A percentile compares a stretch with the other conserved stretches of the same genome.
These are phyloP conservation scores for Drosophila hawaiiensis DNA, from an alignment of 2,888 invertebrate genomes.

Conservation along the genomic window DNA sequence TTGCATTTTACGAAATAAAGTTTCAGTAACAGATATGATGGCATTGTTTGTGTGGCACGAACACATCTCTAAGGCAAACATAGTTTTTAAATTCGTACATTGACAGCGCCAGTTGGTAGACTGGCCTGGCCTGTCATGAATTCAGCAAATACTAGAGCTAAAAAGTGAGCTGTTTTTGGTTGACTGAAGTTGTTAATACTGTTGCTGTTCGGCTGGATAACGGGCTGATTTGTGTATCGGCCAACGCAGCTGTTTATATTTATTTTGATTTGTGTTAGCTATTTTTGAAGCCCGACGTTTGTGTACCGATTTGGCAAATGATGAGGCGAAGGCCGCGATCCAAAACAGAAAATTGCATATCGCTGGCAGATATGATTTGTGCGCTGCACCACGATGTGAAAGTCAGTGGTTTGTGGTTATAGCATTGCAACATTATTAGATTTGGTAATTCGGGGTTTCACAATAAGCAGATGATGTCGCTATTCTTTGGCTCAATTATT, in stretches of 20 bases:
- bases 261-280: slow-evolving; percentile 4
- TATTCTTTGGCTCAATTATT: slow-evolving; percentile 62
- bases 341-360: slow-evolving; percentile 47
- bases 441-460: slow-evolving; percentile 44
- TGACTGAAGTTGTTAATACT: slow-evolving; percentile 42
- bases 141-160: slow-evolving; percentile 29
- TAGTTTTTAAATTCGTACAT: slow-evolving; percentile 27
- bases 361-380: slow-evolving; percentile 46
- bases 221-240: slow-evolving; percentile 22
- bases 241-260: slow-evolving; percentile 25
- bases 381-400: slow-evolving; percentile 48
- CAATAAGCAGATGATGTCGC: slow-evolving; percentile 43
- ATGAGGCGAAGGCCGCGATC: slow-evolving; percentile 59
- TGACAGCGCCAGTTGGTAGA: slow-evolving; percentile 30
- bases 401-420: slow-evolving; percentile 55
- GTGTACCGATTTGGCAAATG: slow-evolving; percentile 26
- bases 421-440: slow-evolving; percentile 12
- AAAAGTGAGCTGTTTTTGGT: slow-evolving; percentile 36
- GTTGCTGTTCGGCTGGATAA: slow-evolving; percentile 19
- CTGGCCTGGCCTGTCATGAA: slow-evolving; percentile 24
- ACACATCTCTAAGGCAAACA: slow-evolving; percentile 34
- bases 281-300: slow-evolving; percentile 27
- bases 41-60: slow-evolving; percentile 20
- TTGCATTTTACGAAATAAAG: not conserved
- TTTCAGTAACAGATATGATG: not conserved